phyloP scores from a whole-genome alignment of 2,113 vertebrate genomes.

The Aegotheles bennettii region DNA sequence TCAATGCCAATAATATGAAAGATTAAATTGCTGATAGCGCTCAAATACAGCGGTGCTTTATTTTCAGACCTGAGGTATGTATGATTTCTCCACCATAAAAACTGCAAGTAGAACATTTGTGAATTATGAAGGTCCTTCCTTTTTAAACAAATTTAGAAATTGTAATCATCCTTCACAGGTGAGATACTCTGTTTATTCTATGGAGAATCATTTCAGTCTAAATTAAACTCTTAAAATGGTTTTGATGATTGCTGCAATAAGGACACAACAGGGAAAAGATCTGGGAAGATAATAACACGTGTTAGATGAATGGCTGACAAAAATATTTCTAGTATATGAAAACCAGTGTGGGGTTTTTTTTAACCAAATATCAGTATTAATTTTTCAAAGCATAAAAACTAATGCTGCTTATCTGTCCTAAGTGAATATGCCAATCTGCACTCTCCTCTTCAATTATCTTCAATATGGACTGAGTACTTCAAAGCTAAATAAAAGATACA shows the following conservation, averaged over 20 bases:
- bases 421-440: not conserved
- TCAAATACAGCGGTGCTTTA: not conserved
- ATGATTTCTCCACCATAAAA: conserved; percentile 24
- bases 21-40: not conserved
- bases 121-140: conserved; percentile 59
- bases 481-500: not conserved
- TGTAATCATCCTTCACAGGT: conserved; percentile 70
- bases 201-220: conserved; percentile 68
- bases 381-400: not conserved
- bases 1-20: not conserved
- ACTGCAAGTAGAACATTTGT: conserved; percentile 9
- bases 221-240: conserved; percentile 71
- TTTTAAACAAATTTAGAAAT: conserved; percentile 66
- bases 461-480: not conserved
- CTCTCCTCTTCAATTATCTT: not conserved
- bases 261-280: conserved; percentile 63
- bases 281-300: conserved; percentile 56
- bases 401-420: not conserved
- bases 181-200: conserved; percentile 72
- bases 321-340: conserved; percentile 63
- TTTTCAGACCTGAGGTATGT: conserved; percentile 1
- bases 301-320: conserved; percentile 63
- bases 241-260: conserved; percentile 68
- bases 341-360: not conserved
- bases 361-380: conserved; percentile 44